Percentiles rank a stretch among this genome's conserved stretches.
Conservation (phyloP, 2,888 invertebrate species). For the Leucania comma region DNA sequence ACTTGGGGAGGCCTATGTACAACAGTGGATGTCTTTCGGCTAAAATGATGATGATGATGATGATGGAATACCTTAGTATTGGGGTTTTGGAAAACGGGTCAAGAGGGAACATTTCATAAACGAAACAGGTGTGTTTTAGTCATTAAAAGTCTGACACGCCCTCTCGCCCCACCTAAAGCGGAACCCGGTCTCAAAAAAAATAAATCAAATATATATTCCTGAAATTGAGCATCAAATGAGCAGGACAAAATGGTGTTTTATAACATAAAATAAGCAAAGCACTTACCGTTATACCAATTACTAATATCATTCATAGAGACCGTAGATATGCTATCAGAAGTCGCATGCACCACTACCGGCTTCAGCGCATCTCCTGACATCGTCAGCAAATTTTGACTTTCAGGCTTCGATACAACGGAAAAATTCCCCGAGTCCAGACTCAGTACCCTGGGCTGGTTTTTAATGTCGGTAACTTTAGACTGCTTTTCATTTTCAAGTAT, state of each 20-base stretch:
- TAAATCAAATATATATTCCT: no score
- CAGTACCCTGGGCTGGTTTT: slow-evolving; percentile 81
- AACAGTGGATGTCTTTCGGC: no score
- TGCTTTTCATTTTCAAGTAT: slow-evolving; percentile 81
- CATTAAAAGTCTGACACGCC: no score
- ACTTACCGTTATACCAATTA: slow-evolving; percentile 92
- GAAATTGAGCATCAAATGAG: no score
- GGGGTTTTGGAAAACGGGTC: no score
- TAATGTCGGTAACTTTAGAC: slow-evolving; percentile 78
- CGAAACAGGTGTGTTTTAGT: no score
- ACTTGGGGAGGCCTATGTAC: no score
- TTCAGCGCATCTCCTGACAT: slow-evolving; percentile 82
- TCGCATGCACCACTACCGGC: slow-evolving; percentile 80
- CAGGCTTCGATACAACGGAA: slow-evolving; percentile 83
- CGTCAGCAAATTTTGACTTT: slow-evolving; percentile 78
- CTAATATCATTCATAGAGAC: slow-evolving; percentile 92
- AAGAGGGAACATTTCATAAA: no score
- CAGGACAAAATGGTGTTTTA: not conserved
- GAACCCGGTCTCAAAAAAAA: no score
- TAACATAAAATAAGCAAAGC: not conserved
- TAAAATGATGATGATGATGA: no score
- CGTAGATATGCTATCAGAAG: slow-evolving; percentile 86
- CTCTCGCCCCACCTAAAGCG: no score
- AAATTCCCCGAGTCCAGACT: slow-evolving; percentile 86
- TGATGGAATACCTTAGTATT: no score